These are phyloP conservation scores for Mylabris phalerata DNA, from an alignment of 1,140 invertebrate genomes.

Conservation along the genomic window DNA sequence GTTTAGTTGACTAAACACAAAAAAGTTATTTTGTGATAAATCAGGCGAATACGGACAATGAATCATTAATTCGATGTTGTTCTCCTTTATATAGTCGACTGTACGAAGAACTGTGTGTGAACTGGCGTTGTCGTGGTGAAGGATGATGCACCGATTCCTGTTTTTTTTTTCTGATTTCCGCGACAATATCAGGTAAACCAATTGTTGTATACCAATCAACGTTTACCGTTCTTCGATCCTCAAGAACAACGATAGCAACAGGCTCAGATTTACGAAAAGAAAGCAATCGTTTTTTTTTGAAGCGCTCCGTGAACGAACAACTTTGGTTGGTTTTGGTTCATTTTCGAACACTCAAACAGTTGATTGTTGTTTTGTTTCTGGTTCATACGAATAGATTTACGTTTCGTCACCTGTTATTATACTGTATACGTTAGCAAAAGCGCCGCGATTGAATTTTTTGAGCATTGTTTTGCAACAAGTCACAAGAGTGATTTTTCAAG, in stretches of 20 bases:
- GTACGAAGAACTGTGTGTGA: conserved; percentile 23
- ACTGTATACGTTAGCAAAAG: conserved; percentile 22
- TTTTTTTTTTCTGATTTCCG: conserved; percentile 23
- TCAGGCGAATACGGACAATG: conserved; percentile 37
- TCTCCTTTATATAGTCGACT: conserved; percentile 28
- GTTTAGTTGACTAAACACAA: not conserved
- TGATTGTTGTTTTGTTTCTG: conserved; percentile 11
- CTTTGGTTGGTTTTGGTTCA: conserved; percentile 37
- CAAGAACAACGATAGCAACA: conserved; percentile 24
- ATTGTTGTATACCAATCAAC: conserved; percentile 2
- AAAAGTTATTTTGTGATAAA: conserved; percentile 29
- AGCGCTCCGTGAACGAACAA: conserved; percentile 31
- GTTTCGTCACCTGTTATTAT: conserved; percentile 16
- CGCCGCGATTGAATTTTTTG: conserved; percentile 20
- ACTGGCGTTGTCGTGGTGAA: conserved; percentile 32
- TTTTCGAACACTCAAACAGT: conserved; percentile 25
- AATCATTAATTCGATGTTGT: conserved; percentile 23
- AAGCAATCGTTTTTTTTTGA: conserved; percentile 31
- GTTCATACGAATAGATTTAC: conserved; percentile 7
- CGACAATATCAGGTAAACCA: conserved; percentile 26
- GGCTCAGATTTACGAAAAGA: conserved; percentile 27
- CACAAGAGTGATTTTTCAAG: conserved; percentile 26
- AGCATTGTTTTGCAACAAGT: conserved; percentile 30
- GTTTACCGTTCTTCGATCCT: not conserved
- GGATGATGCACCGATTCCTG: conserved; percentile 24